Conservation (phyloP, 1,140 invertebrate species). For the Parasteatoda tepidariorum region DNA sequence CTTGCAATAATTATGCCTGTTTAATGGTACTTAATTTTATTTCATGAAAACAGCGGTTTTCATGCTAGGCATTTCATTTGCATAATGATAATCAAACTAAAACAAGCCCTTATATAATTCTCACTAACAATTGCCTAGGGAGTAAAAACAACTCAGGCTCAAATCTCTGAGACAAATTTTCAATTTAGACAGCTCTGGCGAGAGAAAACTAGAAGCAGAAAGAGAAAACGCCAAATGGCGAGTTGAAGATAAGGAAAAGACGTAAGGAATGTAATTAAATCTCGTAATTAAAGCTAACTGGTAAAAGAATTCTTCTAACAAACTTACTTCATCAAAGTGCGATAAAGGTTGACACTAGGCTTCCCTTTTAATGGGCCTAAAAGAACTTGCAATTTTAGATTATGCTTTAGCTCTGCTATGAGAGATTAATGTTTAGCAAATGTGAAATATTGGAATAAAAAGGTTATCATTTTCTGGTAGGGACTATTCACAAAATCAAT, state of each 20-base stretch:
- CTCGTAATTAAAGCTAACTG: slow-evolving; percentile 44
- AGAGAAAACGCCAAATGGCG: neutral
- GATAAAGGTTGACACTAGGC: slow-evolving; percentile 20
- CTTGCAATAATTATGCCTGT: too few relatives aligned
- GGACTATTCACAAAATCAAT: neutral
- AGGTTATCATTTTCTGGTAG: neutral
- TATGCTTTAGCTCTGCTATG: slow-evolving; percentile 10
- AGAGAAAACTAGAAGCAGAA: too few relatives aligned
- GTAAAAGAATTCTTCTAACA: slow-evolving; percentile 42
- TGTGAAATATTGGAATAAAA: neutral
- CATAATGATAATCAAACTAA: too few relatives aligned
- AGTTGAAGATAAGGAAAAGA: neutral
- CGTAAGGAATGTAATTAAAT: slow-evolving; percentile 45
- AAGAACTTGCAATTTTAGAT: slow-evolving; percentile 33
- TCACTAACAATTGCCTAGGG: too few relatives aligned
- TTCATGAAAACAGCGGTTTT: too few relatives aligned
- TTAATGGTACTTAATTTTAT: too few relatives aligned
- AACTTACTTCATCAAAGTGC: slow-evolving; percentile 45
- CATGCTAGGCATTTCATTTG: too few relatives aligned
- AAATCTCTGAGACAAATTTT: slow-evolving; percentile 8
- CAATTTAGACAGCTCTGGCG: neutral
- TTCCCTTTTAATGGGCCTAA: neutral
- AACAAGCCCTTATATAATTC: too few relatives aligned
- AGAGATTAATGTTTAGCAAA: slow-evolving; percentile 43
- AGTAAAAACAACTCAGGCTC: neutral